A percentile compares a stretch with the other conserved stretches of the same genome.
phyloP scores from a whole-genome alignment of 2,888 invertebrate species.

The Alloscopus bannaensis region DNA sequence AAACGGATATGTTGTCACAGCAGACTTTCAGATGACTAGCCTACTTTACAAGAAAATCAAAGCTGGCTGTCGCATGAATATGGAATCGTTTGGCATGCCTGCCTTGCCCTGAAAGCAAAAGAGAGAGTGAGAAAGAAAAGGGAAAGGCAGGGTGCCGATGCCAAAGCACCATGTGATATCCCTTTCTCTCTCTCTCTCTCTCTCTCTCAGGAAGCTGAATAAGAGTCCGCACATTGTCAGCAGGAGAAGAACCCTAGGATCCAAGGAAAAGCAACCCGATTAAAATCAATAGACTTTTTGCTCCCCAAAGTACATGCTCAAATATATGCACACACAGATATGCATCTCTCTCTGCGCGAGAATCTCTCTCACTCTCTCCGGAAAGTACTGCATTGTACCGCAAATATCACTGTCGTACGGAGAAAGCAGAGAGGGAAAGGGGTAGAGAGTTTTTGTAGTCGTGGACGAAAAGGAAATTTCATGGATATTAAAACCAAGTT shows the following conservation, averaged over 20 bases:
- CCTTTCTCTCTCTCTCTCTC: too few species aligned
- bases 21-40: not conserved
- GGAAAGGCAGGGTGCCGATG: not conserved
- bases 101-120: not conserved
- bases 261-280: not conserved
- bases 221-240: not conserved
- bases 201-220: conserved; percentile 4
- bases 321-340: too few species aligned
- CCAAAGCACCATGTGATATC: conserved; percentile 4
- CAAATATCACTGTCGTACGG: too few species aligned
- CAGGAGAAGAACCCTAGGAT: too few species aligned
- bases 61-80: not conserved
- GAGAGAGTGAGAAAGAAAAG: not conserved
- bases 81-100: not conserved
- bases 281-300: conserved; percentile 19
- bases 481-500: conserved; percentile 4
- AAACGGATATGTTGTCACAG: conserved; percentile 22
- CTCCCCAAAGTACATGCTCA: not conserved
- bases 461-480: not conserved
- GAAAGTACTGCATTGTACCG: too few species aligned
- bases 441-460: not conserved
- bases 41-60: not conserved
- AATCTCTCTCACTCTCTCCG: not conserved
- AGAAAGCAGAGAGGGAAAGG: not conserved
- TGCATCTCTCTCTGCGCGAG: too few species aligned